These are phyloP conservation scores for Drosophila vallismaia DNA, from an alignment of 2,888 invertebrate genomes.

Conservation along the genomic window DNA sequence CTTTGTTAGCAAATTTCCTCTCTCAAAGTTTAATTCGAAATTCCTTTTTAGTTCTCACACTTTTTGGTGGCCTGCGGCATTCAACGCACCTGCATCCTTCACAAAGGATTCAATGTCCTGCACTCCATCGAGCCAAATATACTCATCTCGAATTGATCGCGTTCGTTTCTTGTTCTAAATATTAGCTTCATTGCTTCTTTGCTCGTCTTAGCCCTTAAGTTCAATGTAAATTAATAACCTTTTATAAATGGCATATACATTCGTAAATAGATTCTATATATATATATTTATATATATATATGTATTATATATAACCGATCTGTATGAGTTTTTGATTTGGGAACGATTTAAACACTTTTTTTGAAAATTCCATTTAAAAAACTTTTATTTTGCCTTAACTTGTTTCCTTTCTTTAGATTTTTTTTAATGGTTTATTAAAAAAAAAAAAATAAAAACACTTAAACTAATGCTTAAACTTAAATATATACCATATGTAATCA, in stretches of 20 bases:
- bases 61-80: constrained; percentile 92
- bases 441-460: constrained; percentile 79
- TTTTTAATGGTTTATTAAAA: constrained; percentile 63
- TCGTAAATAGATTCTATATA: constrained; percentile 5
- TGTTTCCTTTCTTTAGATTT: constrained; percentile 22
- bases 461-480: constrained; percentile 70
- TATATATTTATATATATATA: constrained; percentile 11
- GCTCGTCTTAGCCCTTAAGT: constrained; percentile 38
- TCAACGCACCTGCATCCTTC: constrained; percentile 92
- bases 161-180: neutral
- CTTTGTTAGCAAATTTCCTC: too few relatives aligned
- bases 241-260: constrained; percentile 20
- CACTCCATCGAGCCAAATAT: constrained; percentile 87
- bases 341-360: neutral
- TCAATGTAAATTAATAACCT: constrained; percentile 40
- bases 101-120: constrained; percentile 94
- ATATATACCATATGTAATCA: constrained; percentile 68
- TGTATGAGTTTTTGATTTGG: too few relatives aligned
- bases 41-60: constrained; percentile 90
- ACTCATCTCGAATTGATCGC: constrained; percentile 79
- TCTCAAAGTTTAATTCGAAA: constrained; percentile 8
- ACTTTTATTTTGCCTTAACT: constrained; percentile 5
- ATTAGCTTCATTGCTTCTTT: constrained; percentile 4
- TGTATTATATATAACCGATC: neutral
- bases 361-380: neutral